phyloP scores from a whole-genome alignment of 2,113 vertebrate genomes.

The Ovis canadensis region DNA sequence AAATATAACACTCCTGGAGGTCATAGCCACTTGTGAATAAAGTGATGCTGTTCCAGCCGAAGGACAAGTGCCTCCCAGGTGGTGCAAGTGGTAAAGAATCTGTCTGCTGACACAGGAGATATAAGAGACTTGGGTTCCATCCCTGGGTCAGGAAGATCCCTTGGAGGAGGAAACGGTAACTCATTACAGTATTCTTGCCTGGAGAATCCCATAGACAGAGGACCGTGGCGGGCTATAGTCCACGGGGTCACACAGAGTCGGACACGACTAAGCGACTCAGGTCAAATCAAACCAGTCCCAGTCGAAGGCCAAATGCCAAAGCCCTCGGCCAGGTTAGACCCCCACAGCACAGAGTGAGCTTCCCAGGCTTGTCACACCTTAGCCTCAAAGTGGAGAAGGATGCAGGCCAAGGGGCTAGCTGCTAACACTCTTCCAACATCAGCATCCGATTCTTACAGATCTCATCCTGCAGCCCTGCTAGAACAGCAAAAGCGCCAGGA shows the following conservation, averaged over 20 bases:
- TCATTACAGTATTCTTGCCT: background rate
- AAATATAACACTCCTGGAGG: background rate
- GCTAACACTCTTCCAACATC: no score
- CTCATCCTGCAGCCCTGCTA: background rate
- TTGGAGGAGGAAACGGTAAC: background rate
- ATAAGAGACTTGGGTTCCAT: background rate
- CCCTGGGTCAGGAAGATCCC: background rate
- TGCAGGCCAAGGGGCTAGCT: background rate
- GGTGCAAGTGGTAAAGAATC: background rate
- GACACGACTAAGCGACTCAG: background rate
- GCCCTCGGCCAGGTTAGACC: background rate
- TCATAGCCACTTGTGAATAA: background rate
- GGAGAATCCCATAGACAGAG: background rate
- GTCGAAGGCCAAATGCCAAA: background rate
- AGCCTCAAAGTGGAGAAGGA: background rate
- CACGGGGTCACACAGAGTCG: fast-evolving
- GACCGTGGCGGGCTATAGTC: background rate
- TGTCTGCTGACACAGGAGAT: background rate
- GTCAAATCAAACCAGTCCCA: background rate
- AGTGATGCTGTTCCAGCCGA: background rate
- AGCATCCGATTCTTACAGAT: background rate
- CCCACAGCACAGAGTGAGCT: background rate
- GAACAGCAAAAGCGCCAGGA: background rate
- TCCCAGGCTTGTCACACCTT: no score
- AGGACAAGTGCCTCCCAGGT: background rate